These are phyloP conservation scores for Galerucella nymphaeae DNA, from an alignment of 2,888 invertebrate species.

Conservation along the genomic window DNA sequence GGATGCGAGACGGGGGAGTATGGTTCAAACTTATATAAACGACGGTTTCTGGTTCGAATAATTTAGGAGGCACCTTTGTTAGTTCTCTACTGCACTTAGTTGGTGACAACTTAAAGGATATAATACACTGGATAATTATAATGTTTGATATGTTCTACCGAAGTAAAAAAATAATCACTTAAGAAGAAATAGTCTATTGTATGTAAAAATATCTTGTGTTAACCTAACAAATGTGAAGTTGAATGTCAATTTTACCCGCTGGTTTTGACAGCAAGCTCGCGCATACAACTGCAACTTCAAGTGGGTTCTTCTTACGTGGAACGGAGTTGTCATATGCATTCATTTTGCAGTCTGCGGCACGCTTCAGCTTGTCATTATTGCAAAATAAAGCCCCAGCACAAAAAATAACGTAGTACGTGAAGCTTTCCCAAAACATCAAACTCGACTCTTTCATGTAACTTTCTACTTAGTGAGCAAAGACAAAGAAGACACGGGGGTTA, in stretches of 20 bases:
- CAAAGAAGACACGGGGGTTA: neutral
- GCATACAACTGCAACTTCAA: too few species aligned
- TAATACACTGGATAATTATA: neutral
- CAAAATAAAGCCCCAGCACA: neutral
- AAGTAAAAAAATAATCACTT: too few species aligned
- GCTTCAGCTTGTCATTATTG: too few species aligned
- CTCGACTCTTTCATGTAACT: neutral
- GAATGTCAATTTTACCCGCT: too few species aligned
- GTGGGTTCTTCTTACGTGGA: too few species aligned
- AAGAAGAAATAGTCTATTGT: too few species aligned
- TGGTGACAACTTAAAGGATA: neutral
- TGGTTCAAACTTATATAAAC: conserved; percentile 45
- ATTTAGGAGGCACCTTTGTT: conserved; percentile 44
- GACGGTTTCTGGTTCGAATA: conserved; percentile 33
- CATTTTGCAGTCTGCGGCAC: too few species aligned
- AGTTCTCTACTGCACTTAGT: neutral
- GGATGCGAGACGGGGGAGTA: conserved; percentile 26
- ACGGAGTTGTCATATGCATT: too few species aligned
- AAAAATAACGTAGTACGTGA: neutral
- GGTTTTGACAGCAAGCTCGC: too few species aligned
- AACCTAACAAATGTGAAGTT: too few species aligned
- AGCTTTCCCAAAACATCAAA: neutral
- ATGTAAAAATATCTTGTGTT: too few species aligned
- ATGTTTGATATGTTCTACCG: too few species aligned
- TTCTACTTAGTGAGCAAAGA: neutral